These are phyloP conservation scores for Idaea biselata DNA, from an alignment of 2,888 invertebrate species.

Conservation along the genomic window DNA sequence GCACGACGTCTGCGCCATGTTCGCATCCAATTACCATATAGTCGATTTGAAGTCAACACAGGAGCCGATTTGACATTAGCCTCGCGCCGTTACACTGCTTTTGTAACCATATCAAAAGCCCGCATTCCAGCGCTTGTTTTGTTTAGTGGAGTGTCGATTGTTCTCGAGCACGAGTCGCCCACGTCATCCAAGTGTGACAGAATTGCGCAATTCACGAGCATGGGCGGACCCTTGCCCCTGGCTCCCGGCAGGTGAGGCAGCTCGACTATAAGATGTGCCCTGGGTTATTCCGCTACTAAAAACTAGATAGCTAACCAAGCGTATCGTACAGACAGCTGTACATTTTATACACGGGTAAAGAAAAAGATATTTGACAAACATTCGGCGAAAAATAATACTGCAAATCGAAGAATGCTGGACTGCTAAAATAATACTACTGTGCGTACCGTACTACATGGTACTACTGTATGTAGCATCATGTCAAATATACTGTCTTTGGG, in stretches of 20 bases:
- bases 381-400: neutral
- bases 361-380: constrained; percentile 3
- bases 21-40: constrained; percentile 57
- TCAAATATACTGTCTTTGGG: neutral
- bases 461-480: neutral
- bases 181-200: constrained; percentile 53
- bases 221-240: constrained; percentile 39
- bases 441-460: too few relatives aligned
- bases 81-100: constrained; percentile 64
- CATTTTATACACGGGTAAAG: constrained; percentile 18
- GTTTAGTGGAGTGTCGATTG: constrained; percentile 64
- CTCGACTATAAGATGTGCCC: neutral
- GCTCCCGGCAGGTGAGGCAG: constrained; percentile 52
- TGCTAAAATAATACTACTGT: too few relatives aligned
- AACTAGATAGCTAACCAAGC: constrained; percentile 39
- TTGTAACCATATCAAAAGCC: constrained; percentile 73
- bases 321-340: constrained; percentile 33
- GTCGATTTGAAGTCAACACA: constrained; percentile 55
- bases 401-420: neutral
- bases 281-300: constrained; percentile 18
- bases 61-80: constrained; percentile 76
- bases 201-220: constrained; percentile 59
- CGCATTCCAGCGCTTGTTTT: constrained; percentile 66
- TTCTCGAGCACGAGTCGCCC: constrained; percentile 58
- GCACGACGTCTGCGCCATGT: constrained; percentile 32